These are phyloP conservation scores for Onychostruthus taczanowskii DNA, from an alignment of 2,113 vertebrate species.

Conservation along the genomic window DNA sequence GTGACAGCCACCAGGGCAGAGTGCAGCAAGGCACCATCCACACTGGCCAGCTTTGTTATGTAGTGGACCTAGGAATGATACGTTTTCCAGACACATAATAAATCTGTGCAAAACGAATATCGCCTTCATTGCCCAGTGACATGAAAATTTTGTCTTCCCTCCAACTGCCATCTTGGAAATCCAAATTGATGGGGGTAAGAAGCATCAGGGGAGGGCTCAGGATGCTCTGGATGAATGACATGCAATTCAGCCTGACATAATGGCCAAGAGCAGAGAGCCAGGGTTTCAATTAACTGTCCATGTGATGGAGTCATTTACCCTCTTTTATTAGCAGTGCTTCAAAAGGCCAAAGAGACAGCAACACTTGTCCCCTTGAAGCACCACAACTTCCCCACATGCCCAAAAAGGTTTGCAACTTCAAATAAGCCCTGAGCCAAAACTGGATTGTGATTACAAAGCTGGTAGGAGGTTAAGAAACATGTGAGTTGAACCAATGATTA, in stretches of 20 bases:
- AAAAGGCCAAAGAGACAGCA: constrained; percentile 31
- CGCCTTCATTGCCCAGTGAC: neutral
- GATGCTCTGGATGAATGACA: neutral
- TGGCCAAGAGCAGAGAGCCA: neutral
- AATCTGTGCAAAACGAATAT: neutral
- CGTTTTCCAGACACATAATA: neutral
- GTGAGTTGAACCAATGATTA: neutral
- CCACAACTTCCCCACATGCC: neutral
- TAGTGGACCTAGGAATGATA: rapidly evolving
- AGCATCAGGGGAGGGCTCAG: neutral
- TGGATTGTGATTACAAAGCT: constrained; percentile 15
- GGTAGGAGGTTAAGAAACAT: neutral
- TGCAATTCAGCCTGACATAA: neutral
- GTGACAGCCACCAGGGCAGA: neutral
- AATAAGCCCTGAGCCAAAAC: neutral
- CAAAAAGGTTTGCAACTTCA: neutral
- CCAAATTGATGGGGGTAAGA: neutral
- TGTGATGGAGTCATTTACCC: neutral
- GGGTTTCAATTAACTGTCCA: constrained; percentile 23
- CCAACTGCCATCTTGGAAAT: neutral
- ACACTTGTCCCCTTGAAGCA: neutral
- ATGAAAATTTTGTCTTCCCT: neutral
- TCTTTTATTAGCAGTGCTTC: neutral
- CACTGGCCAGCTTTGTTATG: neutral
- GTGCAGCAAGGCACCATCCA: neutral